phyloP scores from a whole-genome alignment of 2,113 vertebrate species.

The Caloenas nicobarica region DNA sequence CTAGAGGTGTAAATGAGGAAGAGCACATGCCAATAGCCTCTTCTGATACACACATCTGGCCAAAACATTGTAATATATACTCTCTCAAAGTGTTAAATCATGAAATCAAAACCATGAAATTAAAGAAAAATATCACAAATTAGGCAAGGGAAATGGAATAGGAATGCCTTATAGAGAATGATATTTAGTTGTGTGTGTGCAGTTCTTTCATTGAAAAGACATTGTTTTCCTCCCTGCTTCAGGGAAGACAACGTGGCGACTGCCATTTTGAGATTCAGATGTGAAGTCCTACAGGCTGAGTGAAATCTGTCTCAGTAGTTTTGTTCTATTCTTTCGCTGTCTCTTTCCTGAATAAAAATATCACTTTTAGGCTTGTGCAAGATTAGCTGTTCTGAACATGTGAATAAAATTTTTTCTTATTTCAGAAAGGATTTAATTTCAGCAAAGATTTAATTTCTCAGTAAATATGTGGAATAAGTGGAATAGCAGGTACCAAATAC shows the following conservation, averaged over 20 bases:
- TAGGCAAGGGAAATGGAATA: background rate
- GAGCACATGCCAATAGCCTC: background rate
- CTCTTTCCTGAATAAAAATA: background rate
- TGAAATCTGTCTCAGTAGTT: background rate
- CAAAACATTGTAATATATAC: background rate
- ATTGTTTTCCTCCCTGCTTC: background rate
- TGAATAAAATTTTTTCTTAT: background rate
- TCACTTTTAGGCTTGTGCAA: background rate
- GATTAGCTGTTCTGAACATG: background rate
- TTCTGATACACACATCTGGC: background rate
- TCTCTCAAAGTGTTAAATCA: background rate
- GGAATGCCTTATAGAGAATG: background rate
- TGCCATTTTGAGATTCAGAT: background rate
- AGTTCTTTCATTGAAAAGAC: background rate
- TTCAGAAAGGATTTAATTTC: slow-evolving; percentile 3
- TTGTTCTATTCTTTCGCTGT: background rate
- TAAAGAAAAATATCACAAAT: background rate
- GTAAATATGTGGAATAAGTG: background rate
- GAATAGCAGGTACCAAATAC: background rate
- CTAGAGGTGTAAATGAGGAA: slow-evolving; percentile 12
- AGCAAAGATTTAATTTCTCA: background rate
- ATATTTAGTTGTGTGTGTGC: background rate
- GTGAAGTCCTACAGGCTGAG: background rate
- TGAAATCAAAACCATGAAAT: background rate
- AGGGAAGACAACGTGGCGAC: background rate